phyloP scores from a whole-genome alignment of 2,888 invertebrate species.

The Epiblema foenella region DNA sequence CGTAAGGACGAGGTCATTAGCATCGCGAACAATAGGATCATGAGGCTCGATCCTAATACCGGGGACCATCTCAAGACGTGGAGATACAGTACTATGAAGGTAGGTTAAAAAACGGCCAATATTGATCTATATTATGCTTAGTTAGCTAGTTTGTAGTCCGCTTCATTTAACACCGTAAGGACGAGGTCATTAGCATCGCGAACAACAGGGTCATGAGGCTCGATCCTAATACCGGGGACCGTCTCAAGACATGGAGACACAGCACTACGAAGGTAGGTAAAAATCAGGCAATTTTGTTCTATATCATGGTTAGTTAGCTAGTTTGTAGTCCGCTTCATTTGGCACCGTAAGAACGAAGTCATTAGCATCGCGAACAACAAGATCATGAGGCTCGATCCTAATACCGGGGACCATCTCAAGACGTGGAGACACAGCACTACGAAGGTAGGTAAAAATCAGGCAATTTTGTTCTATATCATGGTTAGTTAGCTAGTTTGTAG shows the following conservation, averaged over 20 bases:
- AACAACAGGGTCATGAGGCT: conserved; percentile 98
- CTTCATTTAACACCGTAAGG: conserved; percentile 92
- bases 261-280: conserved; percentile 94
- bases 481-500: too few relatives aligned
- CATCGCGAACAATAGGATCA: conserved; percentile 97
- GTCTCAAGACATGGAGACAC: conserved; percentile 98
- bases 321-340: conserved; percentile 97
- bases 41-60: conserved; percentile 96
- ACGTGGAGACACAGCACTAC: conserved; percentile 99
- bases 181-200: conserved; percentile 96
- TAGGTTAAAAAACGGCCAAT: conserved; percentile 58
- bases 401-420: conserved; percentile 96
- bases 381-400: conserved; percentile 97
- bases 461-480: too few relatives aligned
- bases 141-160: conserved; percentile 97
- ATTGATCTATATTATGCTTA: too few relatives aligned
- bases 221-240: conserved; percentile 96
- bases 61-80: conserved; percentile 99
- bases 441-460: conserved; percentile 87
- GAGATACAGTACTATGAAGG: conserved; percentile 98
- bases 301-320: too few relatives aligned
- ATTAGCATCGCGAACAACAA: conserved; percentile 97
- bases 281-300: too few relatives aligned
- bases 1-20: conserved; percentile 94
- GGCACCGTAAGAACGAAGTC: conserved; percentile 92